Percentiles rank a stretch among this genome's conserved stretches.
Conservation (phyloP, 1,140 invertebrate species). For the Caenorhabditis brenneri region DNA sequence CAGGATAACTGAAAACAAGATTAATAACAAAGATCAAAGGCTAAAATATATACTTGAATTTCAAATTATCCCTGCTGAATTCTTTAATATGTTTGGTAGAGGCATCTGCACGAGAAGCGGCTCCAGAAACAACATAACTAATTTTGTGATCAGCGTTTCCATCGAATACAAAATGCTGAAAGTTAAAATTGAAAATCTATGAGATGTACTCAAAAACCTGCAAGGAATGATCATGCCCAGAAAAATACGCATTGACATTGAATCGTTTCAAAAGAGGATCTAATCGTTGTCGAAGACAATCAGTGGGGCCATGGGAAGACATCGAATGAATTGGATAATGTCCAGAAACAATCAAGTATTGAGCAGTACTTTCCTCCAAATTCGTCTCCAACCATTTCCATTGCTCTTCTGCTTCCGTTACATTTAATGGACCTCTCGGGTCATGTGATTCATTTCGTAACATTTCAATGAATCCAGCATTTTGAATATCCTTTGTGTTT, state of each 20-base stretch:
- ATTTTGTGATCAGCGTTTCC: constrained; percentile 33
- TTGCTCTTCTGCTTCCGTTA: constrained; percentile 69
- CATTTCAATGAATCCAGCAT: constrained; percentile 48
- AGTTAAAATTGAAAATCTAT: background rate
- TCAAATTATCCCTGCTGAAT: constrained; percentile 45
- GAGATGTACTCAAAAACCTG: constrained; percentile 2
- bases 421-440: constrained; percentile 37
- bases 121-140: constrained; percentile 64
- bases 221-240: constrained; percentile 73
- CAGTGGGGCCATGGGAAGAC: constrained; percentile 73
- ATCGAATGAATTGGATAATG: constrained; percentile 75
- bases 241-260: constrained; percentile 73
- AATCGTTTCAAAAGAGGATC: constrained; percentile 73
- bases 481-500: constrained; percentile 67
- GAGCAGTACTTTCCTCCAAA: constrained; percentile 68
- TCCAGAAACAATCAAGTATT: constrained; percentile 74
- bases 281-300: constrained; percentile 72
- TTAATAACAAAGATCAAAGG: background rate
- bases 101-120: constrained; percentile 61
- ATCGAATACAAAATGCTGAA: constrained; percentile 36
- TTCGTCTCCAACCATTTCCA: constrained; percentile 72
- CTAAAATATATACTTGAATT: constrained; percentile 48
- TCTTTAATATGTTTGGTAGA: constrained; percentile 50
- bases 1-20: constrained; percentile 43
- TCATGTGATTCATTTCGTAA: constrained; percentile 35